Conservation (phyloP, 1,140 invertebrate species). For the Akabosia matsudoensis region DNA sequence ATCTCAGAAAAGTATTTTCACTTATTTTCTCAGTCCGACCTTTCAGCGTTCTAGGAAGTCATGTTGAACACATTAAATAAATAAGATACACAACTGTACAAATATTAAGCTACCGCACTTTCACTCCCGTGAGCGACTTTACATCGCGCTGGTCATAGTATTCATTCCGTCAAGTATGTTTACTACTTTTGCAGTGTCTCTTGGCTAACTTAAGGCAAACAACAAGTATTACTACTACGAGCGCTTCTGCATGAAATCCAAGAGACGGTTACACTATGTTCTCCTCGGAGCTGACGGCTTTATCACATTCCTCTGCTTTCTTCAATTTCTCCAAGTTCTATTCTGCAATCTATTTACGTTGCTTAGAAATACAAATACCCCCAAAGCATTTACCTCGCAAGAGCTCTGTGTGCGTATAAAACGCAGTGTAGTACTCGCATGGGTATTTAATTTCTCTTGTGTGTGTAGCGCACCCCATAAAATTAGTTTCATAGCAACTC, state of each 20-base stretch:
- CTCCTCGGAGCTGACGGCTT: neutral
- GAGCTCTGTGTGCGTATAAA: too few species aligned
- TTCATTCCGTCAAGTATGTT: too few species aligned
- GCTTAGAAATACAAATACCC: too few species aligned
- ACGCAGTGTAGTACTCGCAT: neutral
- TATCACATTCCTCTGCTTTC: neutral
- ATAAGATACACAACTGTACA: slow-evolving; percentile 1
- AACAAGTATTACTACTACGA: neutral
- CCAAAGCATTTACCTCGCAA: too few species aligned
- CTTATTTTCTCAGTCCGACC: neutral
- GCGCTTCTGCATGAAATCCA: neutral
- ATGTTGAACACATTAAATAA: neutral
- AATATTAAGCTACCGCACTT: neutral
- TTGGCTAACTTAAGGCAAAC: too few species aligned
- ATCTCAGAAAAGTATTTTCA: neutral
- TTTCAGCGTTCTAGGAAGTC: neutral
- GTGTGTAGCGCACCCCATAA: neutral
- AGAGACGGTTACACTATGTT: neutral
- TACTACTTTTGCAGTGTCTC: too few species aligned
- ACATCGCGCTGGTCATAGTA: too few species aligned
- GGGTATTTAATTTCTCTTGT: neutral
- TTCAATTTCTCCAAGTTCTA: neutral
- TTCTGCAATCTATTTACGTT: too few species aligned
- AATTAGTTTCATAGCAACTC: neutral
- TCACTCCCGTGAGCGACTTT: too few species aligned